Conservation (phyloP, 2,797 vertebrate species). For the Hoplostethus atlanticus region DNA sequence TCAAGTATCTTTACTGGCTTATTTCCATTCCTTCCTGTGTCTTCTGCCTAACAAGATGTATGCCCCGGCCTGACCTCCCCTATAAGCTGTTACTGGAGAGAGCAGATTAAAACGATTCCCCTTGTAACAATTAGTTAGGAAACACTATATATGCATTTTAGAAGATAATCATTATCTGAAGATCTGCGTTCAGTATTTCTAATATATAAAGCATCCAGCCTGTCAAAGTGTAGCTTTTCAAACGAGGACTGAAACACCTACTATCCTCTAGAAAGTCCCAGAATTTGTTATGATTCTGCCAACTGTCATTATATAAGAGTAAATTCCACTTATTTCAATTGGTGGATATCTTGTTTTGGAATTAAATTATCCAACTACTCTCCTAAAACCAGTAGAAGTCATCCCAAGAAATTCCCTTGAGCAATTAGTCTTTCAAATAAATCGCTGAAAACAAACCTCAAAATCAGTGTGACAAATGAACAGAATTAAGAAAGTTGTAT, state of each 20-base stretch:
- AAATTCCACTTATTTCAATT: background rate
- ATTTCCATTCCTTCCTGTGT: conserved; percentile 22
- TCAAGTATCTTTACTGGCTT: conserved; percentile 42
- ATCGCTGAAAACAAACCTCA: background rate
- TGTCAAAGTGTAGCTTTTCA: background rate
- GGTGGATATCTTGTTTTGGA: background rate
- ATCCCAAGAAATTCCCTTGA: background rate
- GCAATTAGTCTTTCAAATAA: background rate
- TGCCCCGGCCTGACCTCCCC: too few species aligned
- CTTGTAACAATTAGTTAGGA: too few species aligned
- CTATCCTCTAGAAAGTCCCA: background rate
- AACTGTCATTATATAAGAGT: background rate
- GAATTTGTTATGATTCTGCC: background rate
- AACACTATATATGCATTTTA: too few species aligned
- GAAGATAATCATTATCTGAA: background rate
- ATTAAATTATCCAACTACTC: background rate
- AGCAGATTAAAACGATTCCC: too few species aligned
- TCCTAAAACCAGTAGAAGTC: background rate
- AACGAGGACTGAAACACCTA: background rate
- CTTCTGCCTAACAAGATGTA: too few species aligned
- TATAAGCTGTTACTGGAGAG: too few species aligned
- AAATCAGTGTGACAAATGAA: background rate
- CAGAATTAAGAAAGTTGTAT: conserved; percentile 2
- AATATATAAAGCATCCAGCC: background rate
- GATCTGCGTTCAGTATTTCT: background rate